Conservation (phyloP, 2,888 invertebrate species). For the Apodemia hepburni region DNA sequence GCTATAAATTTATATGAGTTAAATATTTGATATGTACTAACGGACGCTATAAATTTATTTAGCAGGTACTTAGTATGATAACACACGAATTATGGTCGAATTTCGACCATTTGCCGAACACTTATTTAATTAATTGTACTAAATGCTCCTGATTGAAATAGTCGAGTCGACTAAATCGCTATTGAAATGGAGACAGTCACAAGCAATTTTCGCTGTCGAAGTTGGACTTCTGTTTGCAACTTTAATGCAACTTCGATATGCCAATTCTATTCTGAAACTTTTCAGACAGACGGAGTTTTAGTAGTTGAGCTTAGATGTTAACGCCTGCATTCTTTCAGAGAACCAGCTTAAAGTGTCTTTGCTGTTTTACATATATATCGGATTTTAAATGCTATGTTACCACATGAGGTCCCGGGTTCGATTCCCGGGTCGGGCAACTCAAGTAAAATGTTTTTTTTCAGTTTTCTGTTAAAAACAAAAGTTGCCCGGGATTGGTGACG, state of each 20-base stretch:
- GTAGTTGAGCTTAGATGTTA: constrained; percentile 15
- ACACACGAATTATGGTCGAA: no score
- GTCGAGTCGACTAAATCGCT: constrained; percentile 3
- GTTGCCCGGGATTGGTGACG: no score
- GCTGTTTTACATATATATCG: neutral
- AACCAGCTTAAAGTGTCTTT: neutral
- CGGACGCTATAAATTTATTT: no score
- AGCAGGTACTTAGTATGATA: no score
- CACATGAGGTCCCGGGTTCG: no score
- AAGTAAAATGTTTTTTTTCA: no score
- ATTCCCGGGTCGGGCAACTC: no score
- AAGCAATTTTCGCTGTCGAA: constrained; percentile 19
- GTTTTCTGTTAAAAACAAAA: no score
- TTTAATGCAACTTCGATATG: constrained; percentile 35
- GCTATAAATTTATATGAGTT: no score
- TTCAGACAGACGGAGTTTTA: constrained; percentile 31
- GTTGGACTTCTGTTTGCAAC: constrained; percentile 24
- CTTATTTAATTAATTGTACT: neutral
- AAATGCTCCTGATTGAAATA: neutral
- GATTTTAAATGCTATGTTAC: neutral
- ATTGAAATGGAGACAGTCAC: constrained; percentile 22
- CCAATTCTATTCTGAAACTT: constrained; percentile 36
- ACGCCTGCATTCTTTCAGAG: constrained; percentile 1
- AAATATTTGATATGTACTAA: no score
- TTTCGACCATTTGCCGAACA: neutral